Percentiles rank a stretch among this genome's conserved stretches.
Evolutionary conservation across 2,797 vertebrate genomes (phyloP).

Genomic region (Discoglossus pictus): DNA sequence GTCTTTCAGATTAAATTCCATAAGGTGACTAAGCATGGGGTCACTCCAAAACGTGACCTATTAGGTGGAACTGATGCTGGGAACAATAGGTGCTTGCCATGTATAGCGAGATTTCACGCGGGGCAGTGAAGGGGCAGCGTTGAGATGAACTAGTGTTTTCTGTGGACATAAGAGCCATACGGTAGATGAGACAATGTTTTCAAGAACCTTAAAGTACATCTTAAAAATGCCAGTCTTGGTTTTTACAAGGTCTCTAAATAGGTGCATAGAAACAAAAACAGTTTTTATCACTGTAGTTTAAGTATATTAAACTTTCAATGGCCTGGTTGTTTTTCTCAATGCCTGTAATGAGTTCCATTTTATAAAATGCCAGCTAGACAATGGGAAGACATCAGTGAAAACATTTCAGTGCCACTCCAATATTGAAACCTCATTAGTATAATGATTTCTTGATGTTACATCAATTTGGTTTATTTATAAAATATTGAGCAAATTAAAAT

Average conservation of each 20-base stretch:
- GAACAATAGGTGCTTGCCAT: no score
- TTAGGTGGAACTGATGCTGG: no score
- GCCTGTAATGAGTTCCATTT: constrained; percentile 38
- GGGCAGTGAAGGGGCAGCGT: no score
- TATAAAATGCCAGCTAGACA: constrained; percentile 32
- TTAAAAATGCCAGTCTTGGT: neutral
- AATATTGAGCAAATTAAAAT: constrained; percentile 43
- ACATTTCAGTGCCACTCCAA: constrained; percentile 32
- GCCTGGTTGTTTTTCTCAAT: constrained; percentile 26
- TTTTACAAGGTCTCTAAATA: neutral
- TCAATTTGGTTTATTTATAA: constrained; percentile 49
- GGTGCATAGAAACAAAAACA: constrained; percentile 1
- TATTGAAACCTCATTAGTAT: constrained; percentile 47
- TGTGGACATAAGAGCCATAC: no score
- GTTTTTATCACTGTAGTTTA: constrained; percentile 5
- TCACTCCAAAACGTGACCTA: no score
- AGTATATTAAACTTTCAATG: constrained; percentile 31
- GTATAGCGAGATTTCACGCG: no score
- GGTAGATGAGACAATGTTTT: no score
- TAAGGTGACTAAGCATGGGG: no score
- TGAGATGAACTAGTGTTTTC: no score
- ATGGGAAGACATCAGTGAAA: constrained; percentile 36
- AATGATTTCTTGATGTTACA: constrained; percentile 46
- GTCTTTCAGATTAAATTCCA: no score
- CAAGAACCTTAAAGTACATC: neutral